Evolutionary conservation across 2,888 invertebrate genomes (phyloP), one percentile per base, ranked within the genome.

Genomic region (Hydrotaea cyrtoneurina): DNA sequence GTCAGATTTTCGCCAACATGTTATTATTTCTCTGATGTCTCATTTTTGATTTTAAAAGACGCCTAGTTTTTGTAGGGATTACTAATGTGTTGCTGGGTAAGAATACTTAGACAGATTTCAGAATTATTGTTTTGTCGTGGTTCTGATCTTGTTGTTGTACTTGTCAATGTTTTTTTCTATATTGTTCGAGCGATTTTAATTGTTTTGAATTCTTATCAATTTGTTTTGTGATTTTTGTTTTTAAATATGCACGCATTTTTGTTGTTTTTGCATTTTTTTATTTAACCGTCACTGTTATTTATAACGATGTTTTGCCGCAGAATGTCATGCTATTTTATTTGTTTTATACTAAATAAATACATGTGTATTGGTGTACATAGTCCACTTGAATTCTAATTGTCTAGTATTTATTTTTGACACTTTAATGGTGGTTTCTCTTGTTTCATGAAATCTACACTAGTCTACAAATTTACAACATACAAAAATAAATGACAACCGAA

Each of bases 141-240:
- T n/a, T n/a, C n/a, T n/a, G n/a, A n/a, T n/a, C n/a, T n/a, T 8
- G 39, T 39, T 39, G 11, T 39, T 39, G 13, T 31, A 2, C 7
- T 31, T 7, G 31, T n/a, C n/a, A 7, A 55, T 55, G 55, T 19
- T 55, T n/a, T 53, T 19, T 59, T 59, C 26, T 59, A 26, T 19
- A 26, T 26, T 21, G 23, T 59, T 59, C 21, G 17, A 21, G 57
- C 8, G 19, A 57, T 23, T 55, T 55, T 59, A 59, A 13, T 59
- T 23, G 59, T 59, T 59, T 59, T 26, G 26, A 59, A 59, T 59
- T 59, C 59, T 59, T 59, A 59, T 59, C 59, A 55, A 55, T 55
- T 55, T 55, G 19, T 53, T 53, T 10, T 23, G 59, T 21, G 17
- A n/a, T 59, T 26, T 26, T 59, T 26, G 23, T 55, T 55, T n/a